Evolutionary conservation across 92 coral and sea anemone species (phyloP), one percentile per base, ranked within the genome.

Genomic region (Umimayanthus chanpuru): DNA sequence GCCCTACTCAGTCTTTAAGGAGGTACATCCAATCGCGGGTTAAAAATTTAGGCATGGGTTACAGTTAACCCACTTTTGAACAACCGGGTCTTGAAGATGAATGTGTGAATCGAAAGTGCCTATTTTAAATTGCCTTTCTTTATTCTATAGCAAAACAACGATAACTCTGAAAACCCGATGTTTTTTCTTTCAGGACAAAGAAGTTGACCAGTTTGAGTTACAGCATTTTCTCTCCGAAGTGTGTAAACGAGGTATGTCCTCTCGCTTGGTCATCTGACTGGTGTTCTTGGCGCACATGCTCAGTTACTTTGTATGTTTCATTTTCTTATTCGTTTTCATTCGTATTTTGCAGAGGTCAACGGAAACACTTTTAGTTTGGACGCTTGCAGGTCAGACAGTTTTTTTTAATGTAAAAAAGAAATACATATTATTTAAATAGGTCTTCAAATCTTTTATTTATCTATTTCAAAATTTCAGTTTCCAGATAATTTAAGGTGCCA

Each of bases 151-250:
- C 5, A 0, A 0, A 44, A 20, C 81, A 40, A 40, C 20, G 15
- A 43, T 8, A 5, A 18, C 81, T 77, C 2, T 77, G 58, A 41
- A 77, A 5, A 8, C 18, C 8, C 73, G 39, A 6, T n/a, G n/a
- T n/a, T n/a, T 43, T 70, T 16, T 38, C 43, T 78, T 67, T 8
- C 55, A 94, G 96, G 97, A 94, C 81, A 93, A 94, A 9, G 97
- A 94, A 78, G 86, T 94, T 30, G 97, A 94, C 56, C 95, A 93
- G 82, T 93, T 89, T 85, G 97, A 94, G 23, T 86, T 94, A 1
- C 97, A 94, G 74, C 81, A 79, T 23, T 85, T 94, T 44, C 83
- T 94, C 11, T 88, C 89, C 49, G 73, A 67, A 10, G 89, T 92
- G 16, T 94, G 85, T 74, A 82, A 76, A 49, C 53, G 55, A 85